Conservation (phyloP, 2,113 vertebrate genomes). For the Cephalophus harveyi region DNA sequence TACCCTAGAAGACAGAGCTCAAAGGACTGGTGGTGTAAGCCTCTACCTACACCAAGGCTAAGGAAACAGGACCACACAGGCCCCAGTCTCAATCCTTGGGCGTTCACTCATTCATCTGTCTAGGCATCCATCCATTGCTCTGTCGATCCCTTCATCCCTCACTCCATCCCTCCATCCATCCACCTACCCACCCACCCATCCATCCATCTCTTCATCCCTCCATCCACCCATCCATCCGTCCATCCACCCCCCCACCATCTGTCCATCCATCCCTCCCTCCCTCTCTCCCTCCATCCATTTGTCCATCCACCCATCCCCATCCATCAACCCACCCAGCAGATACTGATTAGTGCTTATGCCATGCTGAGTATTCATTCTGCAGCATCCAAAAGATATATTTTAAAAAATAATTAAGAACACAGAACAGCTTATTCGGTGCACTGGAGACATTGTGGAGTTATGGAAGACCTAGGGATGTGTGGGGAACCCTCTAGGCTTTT, state of each 20-base stretch:
- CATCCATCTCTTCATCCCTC: too few relatives aligned
- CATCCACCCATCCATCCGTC: rapidly evolving
- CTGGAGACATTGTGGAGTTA: background rate
- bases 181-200: background rate
- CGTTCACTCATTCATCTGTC: background rate
- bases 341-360: background rate
- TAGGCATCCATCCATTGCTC: background rate
- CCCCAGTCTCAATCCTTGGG: background rate
- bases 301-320: background rate
- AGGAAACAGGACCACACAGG: background rate
- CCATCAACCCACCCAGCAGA: background rate
- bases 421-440: background rate
- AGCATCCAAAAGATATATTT: background rate
- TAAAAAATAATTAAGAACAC: background rate
- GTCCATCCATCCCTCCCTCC: too few relatives aligned
- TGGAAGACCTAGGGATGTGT: background rate
- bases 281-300: too few relatives aligned
- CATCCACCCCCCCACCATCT: too few relatives aligned
- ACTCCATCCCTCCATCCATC: background rate
- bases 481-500: background rate
- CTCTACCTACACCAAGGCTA: background rate
- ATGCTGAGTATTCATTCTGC: background rate
- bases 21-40: background rate
- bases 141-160: too few relatives aligned
- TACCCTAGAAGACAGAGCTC: background rate